phyloP scores from a whole-genome alignment of 2,113 vertebrate species.

The Polypterus bichir region DNA sequence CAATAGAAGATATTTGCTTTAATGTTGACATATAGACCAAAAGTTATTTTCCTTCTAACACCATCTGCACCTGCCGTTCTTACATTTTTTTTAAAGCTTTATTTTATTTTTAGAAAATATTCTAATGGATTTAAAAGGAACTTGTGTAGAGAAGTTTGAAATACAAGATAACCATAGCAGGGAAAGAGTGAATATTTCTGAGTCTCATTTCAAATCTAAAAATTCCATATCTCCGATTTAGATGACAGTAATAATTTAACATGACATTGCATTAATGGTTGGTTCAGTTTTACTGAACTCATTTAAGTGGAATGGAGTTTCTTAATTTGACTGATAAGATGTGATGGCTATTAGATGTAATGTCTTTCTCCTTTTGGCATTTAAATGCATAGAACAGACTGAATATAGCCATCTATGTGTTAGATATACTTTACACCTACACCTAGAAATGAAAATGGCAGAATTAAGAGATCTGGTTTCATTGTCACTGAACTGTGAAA shows the following conservation, averaged over 20 bases:
- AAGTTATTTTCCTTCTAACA: too few species aligned
- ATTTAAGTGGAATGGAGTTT: conserved; percentile 76
- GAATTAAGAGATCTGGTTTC: conserved; percentile 66
- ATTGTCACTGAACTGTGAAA: conserved; percentile 67
- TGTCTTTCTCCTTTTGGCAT: conserved; percentile 69
- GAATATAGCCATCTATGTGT: conserved; percentile 63
- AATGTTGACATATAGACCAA: too few species aligned
- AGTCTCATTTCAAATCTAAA: conserved; percentile 44
- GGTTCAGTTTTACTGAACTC: conserved; percentile 65
- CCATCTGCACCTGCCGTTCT: too few species aligned
- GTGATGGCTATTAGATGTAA: conserved; percentile 62
- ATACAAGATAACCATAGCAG: conserved; percentile 7
- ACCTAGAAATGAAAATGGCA: conserved; percentile 50
- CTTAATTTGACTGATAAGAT: conserved; percentile 62
- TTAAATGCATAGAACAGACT: conserved; percentile 78
- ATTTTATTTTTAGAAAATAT: too few species aligned
- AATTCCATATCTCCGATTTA: conserved; percentile 42
- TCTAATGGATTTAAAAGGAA: too few species aligned
- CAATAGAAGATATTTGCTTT: too few species aligned
- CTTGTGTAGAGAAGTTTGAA: too few species aligned
- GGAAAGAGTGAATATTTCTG: conserved; percentile 53
- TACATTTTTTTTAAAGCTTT: too few species aligned
- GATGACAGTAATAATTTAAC: conserved; percentile 61
- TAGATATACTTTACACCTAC: conserved; percentile 68
- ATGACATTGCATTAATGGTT: conserved; percentile 69